Base-by-base conservation (phyloP, 2,888 invertebrate species). In the Amitus sp. region DNA sequence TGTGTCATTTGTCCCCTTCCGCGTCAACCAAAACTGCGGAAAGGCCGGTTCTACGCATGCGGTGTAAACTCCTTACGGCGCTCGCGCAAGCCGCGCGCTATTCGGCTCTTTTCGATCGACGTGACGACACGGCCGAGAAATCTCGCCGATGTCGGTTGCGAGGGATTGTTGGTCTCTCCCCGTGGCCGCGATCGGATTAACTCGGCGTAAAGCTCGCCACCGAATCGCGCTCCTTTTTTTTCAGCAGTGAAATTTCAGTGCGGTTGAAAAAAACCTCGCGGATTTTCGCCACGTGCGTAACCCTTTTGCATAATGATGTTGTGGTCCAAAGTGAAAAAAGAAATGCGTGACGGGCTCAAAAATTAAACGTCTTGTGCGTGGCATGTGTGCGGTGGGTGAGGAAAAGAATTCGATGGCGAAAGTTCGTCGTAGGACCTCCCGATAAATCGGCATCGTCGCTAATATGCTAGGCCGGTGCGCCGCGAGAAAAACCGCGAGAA, bases 21-120 rank as follows among this genome's bases (percentile, higher is more conserved):
- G 17, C 37, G 9, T n/a, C 49, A 37, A 17, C 46, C 37, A 50
- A 47, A 49, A 46, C 54, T 50, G 52, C 52, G 37, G 30, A 34
- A 40, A 50, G 47, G 54, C 61, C 62, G 68, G 79, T 77, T 78
- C 79, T 76, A 79, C 80, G 80, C 80, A 80, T 80, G 80, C 80
- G 79, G 71, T 67, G 72, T 73, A 65, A 73, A 71, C n/a, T n/a
- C n/a, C n/a, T n/a, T n/a, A 73, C 66, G 71, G 75, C 76, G 75
- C 74, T 74, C 70, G 74, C 74, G 73, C 73, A 70, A 72, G 66
- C 67, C 53, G 51, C n/a, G n/a, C 55, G 53, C 59, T 67, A 67
- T 68, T 57, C 58, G 69, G 70, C 76, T 73, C 79, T 77, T 80
- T 79, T 80, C 80, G 80, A 80, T 81, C 81, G 80, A 78, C 78